Evolutionary conservation across 2,888 invertebrate species (phyloP).

Genomic region (Eurytoma adleriae): DNA sequence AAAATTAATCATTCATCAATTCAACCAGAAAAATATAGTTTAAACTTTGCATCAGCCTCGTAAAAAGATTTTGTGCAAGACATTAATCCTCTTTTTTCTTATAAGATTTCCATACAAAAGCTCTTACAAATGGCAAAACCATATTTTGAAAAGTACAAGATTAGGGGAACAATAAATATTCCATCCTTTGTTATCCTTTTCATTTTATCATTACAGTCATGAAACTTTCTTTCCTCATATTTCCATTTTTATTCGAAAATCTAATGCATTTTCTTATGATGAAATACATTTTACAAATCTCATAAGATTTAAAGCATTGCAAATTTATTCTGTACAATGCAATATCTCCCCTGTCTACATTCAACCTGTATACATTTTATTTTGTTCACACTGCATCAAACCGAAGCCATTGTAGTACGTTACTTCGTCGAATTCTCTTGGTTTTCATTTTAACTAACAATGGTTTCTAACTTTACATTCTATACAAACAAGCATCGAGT

Average conservation of each 20-base stretch:
- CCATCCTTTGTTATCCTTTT: constrained; percentile 33
- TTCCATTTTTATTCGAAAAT: constrained; percentile 40
- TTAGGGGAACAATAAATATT: constrained; percentile 43
- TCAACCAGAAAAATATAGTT: constrained; percentile 51
- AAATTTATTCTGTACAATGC: constrained; percentile 51
- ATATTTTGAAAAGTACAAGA: constrained; percentile 29
- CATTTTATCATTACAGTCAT: constrained; percentile 33
- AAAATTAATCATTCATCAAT: constrained; percentile 27
- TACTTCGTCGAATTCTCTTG: constrained; percentile 39
- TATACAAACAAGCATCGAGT: constrained; percentile 57
- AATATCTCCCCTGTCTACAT: constrained; percentile 28
- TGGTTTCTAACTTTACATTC: constrained; percentile 55
- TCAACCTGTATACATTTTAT: constrained; percentile 50
- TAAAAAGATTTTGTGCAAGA: constrained; percentile 49
- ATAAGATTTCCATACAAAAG: constrained; percentile 49
- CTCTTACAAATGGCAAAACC: constrained; percentile 50
- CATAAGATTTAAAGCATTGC: constrained; percentile 45
- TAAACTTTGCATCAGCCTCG: constrained; percentile 42
- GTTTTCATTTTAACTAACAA: constrained; percentile 45
- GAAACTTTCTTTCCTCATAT: constrained; percentile 40
- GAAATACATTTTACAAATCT: constrained; percentile 48
- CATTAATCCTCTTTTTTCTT: constrained; percentile 31
- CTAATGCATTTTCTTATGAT: constrained; percentile 41
- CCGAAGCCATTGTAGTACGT: constrained; percentile 54
- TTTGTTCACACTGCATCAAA: constrained; percentile 47